Evolutionary conservation across 2,888 invertebrate species (phyloP).

Genomic region (Megalurothrips usitatus): DNA sequence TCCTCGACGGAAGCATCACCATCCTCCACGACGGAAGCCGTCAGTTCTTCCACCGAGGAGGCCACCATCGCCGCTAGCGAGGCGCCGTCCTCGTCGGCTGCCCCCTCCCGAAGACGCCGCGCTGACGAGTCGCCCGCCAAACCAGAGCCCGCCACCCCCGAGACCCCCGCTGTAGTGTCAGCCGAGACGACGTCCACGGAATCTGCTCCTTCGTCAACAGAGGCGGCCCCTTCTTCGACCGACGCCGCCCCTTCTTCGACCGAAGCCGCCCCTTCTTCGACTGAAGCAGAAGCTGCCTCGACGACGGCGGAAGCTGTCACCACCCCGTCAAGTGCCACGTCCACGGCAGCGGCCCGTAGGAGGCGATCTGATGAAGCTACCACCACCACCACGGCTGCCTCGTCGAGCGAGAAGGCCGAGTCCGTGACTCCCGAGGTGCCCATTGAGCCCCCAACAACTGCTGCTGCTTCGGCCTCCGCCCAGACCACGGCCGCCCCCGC

Average conservation of each 20-base stretch:
- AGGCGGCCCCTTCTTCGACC: background rate
- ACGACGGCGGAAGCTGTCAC: background rate
- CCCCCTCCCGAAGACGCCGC: background rate
- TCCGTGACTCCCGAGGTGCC: background rate
- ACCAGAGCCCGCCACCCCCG: background rate
- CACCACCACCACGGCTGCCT: background rate
- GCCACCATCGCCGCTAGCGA: background rate
- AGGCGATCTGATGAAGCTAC: background rate
- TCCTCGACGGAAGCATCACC: background rate
- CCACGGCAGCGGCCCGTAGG: background rate
- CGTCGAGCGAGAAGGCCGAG: background rate
- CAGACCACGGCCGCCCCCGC: background rate
- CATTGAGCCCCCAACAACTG: background rate
- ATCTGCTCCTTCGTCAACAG: background rate
- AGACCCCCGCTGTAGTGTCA: background rate
- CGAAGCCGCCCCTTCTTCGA: background rate
- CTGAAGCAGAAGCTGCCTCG: too few species aligned
- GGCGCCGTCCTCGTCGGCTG: background rate
- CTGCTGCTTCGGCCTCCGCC: background rate
- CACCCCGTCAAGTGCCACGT: background rate
- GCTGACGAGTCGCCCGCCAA: background rate
- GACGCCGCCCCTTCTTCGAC: background rate
- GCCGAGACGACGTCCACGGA: background rate
- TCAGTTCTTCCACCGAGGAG: background rate
- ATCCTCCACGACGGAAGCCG: background rate